phyloP scores from a whole-genome alignment of 2,113 vertebrate species.

The Asarcornis scutulata region DNA sequence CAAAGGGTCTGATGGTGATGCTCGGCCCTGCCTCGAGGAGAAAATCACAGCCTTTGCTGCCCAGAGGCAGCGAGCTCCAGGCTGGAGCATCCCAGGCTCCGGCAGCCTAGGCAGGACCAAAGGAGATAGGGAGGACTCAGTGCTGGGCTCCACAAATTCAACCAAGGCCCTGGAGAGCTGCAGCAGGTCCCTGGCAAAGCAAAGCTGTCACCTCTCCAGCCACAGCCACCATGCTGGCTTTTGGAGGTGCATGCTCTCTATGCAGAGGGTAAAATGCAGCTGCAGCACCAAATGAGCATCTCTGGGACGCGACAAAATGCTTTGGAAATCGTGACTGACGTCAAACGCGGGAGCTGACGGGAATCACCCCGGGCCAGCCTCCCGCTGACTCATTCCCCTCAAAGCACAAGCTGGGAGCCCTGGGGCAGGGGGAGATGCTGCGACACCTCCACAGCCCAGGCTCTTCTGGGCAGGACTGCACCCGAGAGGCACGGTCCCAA shows the following conservation, averaged over 20 bases:
- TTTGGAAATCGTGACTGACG: neutral
- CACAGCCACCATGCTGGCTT: rapidly evolving
- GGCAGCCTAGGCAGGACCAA: neutral
- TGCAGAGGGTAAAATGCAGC: rapidly evolving
- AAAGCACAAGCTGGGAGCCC: neutral
- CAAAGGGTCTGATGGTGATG: neutral
- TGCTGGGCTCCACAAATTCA: neutral
- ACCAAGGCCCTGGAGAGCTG: neutral
- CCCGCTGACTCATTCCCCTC: neutral
- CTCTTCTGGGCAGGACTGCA: neutral
- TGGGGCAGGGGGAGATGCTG: neutral
- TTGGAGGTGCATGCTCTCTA: rapidly evolving
- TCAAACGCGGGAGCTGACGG: neutral
- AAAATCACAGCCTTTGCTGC: neutral
- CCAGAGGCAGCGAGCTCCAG: neutral
- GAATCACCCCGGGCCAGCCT: neutral
- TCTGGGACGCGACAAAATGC: neutral
- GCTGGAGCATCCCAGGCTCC: neutral
- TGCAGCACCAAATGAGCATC: neutral
- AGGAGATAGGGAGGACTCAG: neutral
- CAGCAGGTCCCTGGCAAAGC: neutral
- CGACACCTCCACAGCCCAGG: neutral
- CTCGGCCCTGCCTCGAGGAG: neutral
- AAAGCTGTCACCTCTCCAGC: rapidly evolving
- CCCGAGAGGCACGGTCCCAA: neutral